Evolutionary conservation across 2,113 vertebrate species (phyloP).

Genomic region (Crotalus horridus): DNA sequence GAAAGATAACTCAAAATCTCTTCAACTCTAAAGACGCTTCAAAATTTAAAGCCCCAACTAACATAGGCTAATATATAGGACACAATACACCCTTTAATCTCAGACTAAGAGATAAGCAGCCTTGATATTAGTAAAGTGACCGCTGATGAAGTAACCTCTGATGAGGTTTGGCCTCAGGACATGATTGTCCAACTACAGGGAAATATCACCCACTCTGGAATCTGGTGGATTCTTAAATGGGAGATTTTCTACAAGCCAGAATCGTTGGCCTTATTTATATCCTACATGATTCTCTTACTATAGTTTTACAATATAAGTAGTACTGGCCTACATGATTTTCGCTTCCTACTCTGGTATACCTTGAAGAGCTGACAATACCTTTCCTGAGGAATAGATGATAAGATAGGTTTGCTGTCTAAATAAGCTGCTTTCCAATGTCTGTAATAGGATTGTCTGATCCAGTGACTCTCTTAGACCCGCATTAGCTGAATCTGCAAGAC

Average conservation of each 20-base stretch:
- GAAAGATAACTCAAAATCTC: background rate
- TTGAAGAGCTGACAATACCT: background rate
- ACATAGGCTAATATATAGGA: background rate
- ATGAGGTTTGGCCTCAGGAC: background rate
- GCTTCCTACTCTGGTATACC: background rate
- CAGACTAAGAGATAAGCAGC: background rate
- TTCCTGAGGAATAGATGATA: background rate
- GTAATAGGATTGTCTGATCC: background rate
- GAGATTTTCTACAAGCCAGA: background rate
- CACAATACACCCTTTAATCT: background rate
- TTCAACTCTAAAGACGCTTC: background rate
- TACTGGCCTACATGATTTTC: background rate
- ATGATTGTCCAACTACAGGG: background rate
- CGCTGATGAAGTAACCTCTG: background rate
- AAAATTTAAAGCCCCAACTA: background rate
- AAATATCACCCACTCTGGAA: background rate
- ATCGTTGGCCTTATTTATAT: background rate
- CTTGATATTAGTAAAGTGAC: background rate
- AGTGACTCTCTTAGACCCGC: accelerated
- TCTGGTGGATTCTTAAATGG: background rate
- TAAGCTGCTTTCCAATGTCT: background rate
- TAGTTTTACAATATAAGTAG: background rate
- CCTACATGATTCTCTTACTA: background rate
- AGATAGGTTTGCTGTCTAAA: background rate
- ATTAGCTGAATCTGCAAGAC: background rate